phyloP scores from a whole-genome alignment of 2,797 vertebrate genomes.

The Bucorvus abyssinicus region DNA sequence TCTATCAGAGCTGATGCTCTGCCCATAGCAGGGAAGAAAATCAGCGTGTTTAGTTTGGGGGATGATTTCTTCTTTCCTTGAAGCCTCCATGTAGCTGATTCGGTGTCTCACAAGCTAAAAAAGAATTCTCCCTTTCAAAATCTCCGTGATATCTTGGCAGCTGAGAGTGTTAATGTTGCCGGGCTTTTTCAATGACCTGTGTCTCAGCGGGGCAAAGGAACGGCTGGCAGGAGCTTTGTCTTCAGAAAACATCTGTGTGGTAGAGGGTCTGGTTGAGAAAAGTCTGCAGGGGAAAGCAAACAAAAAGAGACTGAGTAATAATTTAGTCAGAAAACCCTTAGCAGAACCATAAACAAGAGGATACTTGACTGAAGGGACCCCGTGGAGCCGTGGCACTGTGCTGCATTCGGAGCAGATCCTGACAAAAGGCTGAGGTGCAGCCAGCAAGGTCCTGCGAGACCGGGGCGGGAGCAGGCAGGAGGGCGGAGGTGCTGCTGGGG shows the following conservation, averaged over 20 bases:
- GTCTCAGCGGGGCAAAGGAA: background rate
- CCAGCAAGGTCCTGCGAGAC: background rate
- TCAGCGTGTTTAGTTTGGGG: background rate
- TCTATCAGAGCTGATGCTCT: background rate
- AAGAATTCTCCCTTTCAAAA: background rate
- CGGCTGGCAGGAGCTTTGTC: background rate
- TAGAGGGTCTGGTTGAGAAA: background rate
- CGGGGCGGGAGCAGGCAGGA: background rate
- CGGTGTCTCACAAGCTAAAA: background rate
- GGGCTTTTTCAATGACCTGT: background rate
- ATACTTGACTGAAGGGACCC: background rate
- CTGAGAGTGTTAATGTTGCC: background rate
- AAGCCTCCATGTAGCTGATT: background rate
- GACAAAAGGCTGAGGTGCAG: background rate
- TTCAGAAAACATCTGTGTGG: background rate
- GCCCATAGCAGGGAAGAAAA: background rate
- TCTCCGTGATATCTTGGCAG: background rate
- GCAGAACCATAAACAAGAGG: background rate
- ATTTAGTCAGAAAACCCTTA: background rate
- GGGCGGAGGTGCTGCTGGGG: accelerated
- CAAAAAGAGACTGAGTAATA: background rate
- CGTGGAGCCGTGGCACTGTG: accelerated
- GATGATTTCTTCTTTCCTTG: background rate
- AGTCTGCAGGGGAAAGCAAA: background rate
- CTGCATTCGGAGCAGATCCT: accelerated